phyloP scores from a whole-genome alignment of 2,113 vertebrate species.

The Chunga burmeisteri region DNA sequence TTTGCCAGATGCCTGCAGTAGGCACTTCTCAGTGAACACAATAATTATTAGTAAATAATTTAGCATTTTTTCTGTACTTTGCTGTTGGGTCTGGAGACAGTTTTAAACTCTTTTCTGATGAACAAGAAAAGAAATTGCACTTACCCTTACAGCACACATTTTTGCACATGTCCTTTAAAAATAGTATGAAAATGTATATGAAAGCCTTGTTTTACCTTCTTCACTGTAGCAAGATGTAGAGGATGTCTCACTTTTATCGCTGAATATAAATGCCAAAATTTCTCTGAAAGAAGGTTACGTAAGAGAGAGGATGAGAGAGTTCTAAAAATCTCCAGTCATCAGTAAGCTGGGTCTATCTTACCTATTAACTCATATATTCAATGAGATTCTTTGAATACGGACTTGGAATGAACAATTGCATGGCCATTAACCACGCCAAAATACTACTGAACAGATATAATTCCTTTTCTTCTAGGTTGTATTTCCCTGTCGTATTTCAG shows the following conservation, averaged over 20 bases:
- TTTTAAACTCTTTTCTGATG: not conserved
- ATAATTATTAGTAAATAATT: slow-evolving; percentile 25
- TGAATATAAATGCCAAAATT: not conserved
- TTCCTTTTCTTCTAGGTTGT: not conserved
- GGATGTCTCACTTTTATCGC: not conserved
- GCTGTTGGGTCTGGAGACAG: not conserved
- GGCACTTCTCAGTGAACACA: not conserved
- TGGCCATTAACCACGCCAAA: not conserved
- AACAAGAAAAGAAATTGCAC: not conserved
- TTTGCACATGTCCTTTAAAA: not conserved
- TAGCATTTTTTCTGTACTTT: not conserved
- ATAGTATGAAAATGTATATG: not conserved
- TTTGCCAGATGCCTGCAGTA: slow-evolving; percentile 18
- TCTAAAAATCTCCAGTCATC: not conserved
- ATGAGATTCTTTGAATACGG: not conserved
- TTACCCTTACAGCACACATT: not conserved
- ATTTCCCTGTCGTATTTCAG: not conserved
- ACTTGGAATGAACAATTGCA: not conserved
- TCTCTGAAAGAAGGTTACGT: not conserved
- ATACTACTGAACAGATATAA: not conserved
- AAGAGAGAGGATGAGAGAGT: not conserved
- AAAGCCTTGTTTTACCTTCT: not conserved
- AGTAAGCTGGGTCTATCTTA: not conserved
- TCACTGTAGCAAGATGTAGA: not conserved
- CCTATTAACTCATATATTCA: not conserved